Base-by-base conservation (phyloP, 2,113 vertebrate genomes). In the Nymphicus hollandicus region DNA sequence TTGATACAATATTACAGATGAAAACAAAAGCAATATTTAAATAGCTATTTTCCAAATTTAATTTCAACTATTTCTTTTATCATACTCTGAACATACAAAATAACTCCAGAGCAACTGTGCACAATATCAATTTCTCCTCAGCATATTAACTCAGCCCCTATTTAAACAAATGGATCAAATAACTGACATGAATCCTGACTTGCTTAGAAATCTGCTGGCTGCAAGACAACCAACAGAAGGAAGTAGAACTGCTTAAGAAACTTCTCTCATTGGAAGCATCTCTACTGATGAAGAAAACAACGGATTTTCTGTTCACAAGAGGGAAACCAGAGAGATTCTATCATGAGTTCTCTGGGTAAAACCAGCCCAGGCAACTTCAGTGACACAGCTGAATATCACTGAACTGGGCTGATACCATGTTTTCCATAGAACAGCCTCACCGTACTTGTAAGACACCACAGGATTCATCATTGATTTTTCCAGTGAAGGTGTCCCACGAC, bases 11-110 rank as follows among this genome's bases (percentile, higher is more conserved):
- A 81, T 47, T 61, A 76, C 65, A 84, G 65, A 73, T 63, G 79
- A 80, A 94, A 94, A 88, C 28, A 69, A 16, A 81, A 56, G 58
- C 50, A 87, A 35, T 66, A 88, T 91, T 91, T 90, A 91, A 91
- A 93, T 68, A 47, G 47, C 35, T 81, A 15, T 77, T 88, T 71
- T 78, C 72, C 82, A 90, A 83, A 93, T 84, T 93, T 52, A 50
- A 78, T 88, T 89, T 41, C 41, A 81, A 83, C 33, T 18, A 31
- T 60, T 93, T 68, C 69, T 15, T 93, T 37, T 37, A 78, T 70
- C 0, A 0, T 18, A 39, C 52, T 81, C 2, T 3, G 55, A 83
- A 68, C 33, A 52, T 27, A 29, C 1, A 35, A 58, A 58, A 58
- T 35, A 35, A 35, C 56, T 58, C 56, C 56, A 58, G 23, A 18